Base-by-base conservation (phyloP, 2,113 vertebrate genomes). In the Copsychus sechellarum region DNA sequence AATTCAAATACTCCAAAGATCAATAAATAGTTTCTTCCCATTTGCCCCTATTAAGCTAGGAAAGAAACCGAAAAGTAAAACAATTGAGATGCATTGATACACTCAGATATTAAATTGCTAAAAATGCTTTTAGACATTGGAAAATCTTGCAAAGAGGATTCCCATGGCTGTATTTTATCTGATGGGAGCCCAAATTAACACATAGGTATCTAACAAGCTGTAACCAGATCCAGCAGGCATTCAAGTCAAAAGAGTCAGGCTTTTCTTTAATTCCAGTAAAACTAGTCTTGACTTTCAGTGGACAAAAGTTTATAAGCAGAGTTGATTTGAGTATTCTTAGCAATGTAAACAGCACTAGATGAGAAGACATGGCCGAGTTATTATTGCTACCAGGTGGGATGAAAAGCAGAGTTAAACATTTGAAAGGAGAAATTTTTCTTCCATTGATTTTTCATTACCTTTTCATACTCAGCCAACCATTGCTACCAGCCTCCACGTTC, bases 241-340 rank as follows among this genome's bases (percentile, higher is more conserved):
- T 54, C 9, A 40, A 77, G 64, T 48, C 50, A 74, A 54, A 85
- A 57, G 23, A 81, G 18, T 20, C 43, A 81, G 11, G 34, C 7
- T 91, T 76, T 80, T 71, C 47, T 81, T 61, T 50, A 53, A 77
- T 80, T 85, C 58, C 45, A 70, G 13, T 73, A 82, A 79, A 93
- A 73, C 14, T 47, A 77, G 24, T 50, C 28, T 66, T 64, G 28
- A 42, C 17, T 66, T 5, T 22, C 71, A 21, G 34, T 43, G 20
- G 28, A 67, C 42, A 78, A 86, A 61, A 78, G 9, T 45, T 33
- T 48, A 13, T 21, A 69, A 86, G 25, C 38, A 86, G 40, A 83
- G 26, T 10, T 58, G 67, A 53, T 53, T 73, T 48, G 22, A 83
- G 31, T 42, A 58, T 54, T 61, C 31, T 77, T 29, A 81, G 14